phyloP scores from a whole-genome alignment of 1,140 invertebrate genomes.

The Holotrichia oblita region DNA sequence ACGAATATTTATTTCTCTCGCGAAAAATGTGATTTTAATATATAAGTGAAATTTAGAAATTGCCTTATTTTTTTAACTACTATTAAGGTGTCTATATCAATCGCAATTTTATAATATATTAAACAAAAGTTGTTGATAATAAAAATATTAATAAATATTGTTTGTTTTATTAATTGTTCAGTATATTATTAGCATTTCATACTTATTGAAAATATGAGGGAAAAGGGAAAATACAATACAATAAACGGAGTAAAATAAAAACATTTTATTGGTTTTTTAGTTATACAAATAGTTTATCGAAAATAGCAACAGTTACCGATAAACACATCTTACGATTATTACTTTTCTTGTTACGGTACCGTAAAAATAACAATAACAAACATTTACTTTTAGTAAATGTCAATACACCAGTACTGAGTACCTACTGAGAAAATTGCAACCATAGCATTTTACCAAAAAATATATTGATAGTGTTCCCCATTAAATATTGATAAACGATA shows the following conservation, averaged over 20 bases:
- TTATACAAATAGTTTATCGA: slow-evolving; percentile 19
- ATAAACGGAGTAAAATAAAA: not conserved
- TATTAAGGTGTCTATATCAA: slow-evolving; percentile 4
- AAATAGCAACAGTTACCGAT: not conserved
- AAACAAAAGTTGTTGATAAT: not conserved
- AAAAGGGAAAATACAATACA: not conserved
- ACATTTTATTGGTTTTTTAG: not conserved
- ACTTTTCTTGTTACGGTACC: not conserved
- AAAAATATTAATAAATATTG: not conserved
- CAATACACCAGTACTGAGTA: no score
- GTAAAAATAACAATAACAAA: slow-evolving; percentile 25
- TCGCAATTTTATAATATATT: slow-evolving; percentile 12
- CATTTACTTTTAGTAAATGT: no score
- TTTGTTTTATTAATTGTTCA: not conserved
- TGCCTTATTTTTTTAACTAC: slow-evolving; percentile 13
- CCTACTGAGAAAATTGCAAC: no score
- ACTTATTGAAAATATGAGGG: not conserved
- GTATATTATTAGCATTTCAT: not conserved
- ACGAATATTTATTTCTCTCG: slow-evolving; percentile 14
- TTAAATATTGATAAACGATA: no score
- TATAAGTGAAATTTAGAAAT: slow-evolving; percentile 6
- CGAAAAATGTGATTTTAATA: slow-evolving; percentile 31
- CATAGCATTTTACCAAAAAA: no score
- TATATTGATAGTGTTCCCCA: no score
- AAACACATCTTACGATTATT: slow-evolving; percentile 4